These are phyloP conservation scores for Aphaenogaster floridana DNA, from an alignment of 1,140 invertebrate species.

Conservation along the genomic window DNA sequence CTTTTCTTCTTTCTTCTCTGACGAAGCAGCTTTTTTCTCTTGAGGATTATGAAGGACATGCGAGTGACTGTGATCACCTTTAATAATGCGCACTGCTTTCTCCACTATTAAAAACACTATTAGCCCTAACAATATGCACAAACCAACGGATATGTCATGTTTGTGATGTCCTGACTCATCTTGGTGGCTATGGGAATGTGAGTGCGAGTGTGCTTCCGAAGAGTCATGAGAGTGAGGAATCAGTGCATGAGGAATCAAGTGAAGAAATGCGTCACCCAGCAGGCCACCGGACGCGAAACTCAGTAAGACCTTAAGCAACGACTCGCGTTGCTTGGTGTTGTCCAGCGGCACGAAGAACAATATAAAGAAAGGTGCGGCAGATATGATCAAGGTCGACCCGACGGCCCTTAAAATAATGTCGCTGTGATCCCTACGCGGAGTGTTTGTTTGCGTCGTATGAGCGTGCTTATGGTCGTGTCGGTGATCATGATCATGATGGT, in stretches of 20 bases:
- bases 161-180: conserved; percentile 87
- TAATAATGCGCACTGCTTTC: conserved; percentile 96
- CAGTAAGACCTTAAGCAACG: conserved; percentile 95
- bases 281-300: conserved; percentile 98
- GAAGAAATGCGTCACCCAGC: conserved; percentile 98
- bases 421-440: conserved; percentile 77
- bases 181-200: conserved; percentile 84
- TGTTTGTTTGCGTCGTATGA: background rate
- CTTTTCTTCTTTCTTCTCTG: conserved; percentile 70
- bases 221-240: conserved; percentile 88
- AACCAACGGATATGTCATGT: conserved; percentile 95
- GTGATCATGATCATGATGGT: conserved; percentile 71
- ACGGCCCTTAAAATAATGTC: conserved; percentile 94
- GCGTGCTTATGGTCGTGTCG: conserved; percentile 18
- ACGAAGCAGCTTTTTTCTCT: conserved; percentile 83
- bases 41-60: conserved; percentile 78
- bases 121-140: conserved; percentile 96
- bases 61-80: conserved; percentile 91
- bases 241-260: conserved; percentile 98
- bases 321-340: conserved; percentile 94
- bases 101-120: conserved; percentile 96
- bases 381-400: conserved; percentile 96
- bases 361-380: conserved; percentile 97
- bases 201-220: conserved; percentile 88
- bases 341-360: conserved; percentile 97